phyloP scores from a whole-genome alignment of 2,113 vertebrate genomes.

The Dascyllus trimaculatus region DNA sequence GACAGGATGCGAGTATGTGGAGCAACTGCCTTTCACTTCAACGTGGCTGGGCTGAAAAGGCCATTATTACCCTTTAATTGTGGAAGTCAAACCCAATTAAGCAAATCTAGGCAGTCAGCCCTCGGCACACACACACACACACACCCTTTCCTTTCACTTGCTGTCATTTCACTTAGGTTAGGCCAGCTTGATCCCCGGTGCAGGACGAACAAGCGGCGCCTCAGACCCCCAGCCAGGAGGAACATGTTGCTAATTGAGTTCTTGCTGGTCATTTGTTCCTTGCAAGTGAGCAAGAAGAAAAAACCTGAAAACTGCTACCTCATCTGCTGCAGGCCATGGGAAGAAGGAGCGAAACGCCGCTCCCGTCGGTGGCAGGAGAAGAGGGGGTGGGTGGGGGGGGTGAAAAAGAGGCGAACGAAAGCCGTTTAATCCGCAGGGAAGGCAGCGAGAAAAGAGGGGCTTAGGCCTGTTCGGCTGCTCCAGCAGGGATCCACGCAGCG shows the following conservation, averaged over 20 bases:
- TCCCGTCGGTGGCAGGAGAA: constrained; percentile 58
- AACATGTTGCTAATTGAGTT: constrained; percentile 89
- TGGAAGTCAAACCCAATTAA: constrained; percentile 89
- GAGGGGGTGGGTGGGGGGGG: too few species aligned
- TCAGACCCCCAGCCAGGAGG: constrained; percentile 59
- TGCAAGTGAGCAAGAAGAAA: constrained; percentile 91
- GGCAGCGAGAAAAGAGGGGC: constrained; percentile 49
- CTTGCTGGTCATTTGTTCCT: constrained; percentile 88
- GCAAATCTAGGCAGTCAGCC: constrained; percentile 81
- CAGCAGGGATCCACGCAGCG: constrained; percentile 57
- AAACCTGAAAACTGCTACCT: constrained; percentile 70
- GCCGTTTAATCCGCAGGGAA: constrained; percentile 80
- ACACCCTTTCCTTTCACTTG: constrained; percentile 61
- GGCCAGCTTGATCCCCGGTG: constrained; percentile 51
- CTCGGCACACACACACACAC: constrained; percentile 52
- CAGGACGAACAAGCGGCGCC: constrained; percentile 41
- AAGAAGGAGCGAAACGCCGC: constrained; percentile 65
- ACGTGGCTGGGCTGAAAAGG: constrained; percentile 72
- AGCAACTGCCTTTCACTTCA: constrained; percentile 74
- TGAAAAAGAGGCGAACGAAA: constrained; percentile 76
- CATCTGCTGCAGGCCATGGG: constrained; percentile 78
- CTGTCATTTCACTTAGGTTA: constrained; percentile 70
- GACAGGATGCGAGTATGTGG: constrained; percentile 65
- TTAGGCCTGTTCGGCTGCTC: constrained; percentile 49
- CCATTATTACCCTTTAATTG: constrained; percentile 83